Evolutionary conservation across 1,140 invertebrate species (phyloP).

Genomic region (Centruroides vittatus): DNA sequence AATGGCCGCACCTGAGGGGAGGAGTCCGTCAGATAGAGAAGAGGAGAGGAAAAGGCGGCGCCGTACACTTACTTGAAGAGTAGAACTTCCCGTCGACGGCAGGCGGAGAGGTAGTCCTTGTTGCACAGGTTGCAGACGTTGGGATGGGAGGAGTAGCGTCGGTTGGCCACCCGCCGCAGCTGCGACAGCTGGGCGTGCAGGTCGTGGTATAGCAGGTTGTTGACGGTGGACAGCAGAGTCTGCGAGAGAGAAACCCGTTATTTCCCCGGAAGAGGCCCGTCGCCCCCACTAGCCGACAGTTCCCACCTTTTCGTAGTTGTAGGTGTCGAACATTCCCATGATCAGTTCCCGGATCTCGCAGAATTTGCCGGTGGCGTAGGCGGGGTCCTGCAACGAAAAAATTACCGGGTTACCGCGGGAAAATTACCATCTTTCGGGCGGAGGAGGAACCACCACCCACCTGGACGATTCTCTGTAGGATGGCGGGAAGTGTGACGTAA

Average conservation of each 20-base stretch:
- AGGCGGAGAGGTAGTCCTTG: constrained; percentile 12
- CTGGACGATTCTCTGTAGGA: constrained; percentile 38
- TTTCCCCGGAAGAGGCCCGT: too few relatives aligned
- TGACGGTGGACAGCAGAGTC: constrained; percentile 31
- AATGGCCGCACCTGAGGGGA: constrained; percentile 11
- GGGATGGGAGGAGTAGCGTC: constrained; percentile 25
- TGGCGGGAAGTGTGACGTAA: constrained; percentile 39
- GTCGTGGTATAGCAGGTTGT: constrained; percentile 32
- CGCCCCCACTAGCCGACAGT: too few relatives aligned
- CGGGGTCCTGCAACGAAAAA: constrained; percentile 28
- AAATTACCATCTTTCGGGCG: constrained; percentile 13
- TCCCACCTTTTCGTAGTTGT: constrained; percentile 36
- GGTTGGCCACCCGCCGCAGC: constrained; percentile 24
- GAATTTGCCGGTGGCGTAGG: constrained; percentile 38
- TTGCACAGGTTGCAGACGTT: constrained; percentile 27
- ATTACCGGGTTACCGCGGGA: too few relatives aligned
- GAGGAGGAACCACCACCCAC: constrained; percentile 34
- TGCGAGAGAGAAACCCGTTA: constrained; percentile 9
- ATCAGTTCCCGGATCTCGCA: constrained; percentile 39
- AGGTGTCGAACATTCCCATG: constrained; percentile 40
- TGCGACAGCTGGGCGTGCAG: constrained; percentile 27
- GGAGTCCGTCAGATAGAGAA: not conserved
- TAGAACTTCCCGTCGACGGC: constrained; percentile 21
- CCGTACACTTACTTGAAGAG: constrained; percentile 26
- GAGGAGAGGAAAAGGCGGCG: not conserved